Conservation (phyloP, 2,113 vertebrate genomes). For the Gasterosteus aculeatus region DNA sequence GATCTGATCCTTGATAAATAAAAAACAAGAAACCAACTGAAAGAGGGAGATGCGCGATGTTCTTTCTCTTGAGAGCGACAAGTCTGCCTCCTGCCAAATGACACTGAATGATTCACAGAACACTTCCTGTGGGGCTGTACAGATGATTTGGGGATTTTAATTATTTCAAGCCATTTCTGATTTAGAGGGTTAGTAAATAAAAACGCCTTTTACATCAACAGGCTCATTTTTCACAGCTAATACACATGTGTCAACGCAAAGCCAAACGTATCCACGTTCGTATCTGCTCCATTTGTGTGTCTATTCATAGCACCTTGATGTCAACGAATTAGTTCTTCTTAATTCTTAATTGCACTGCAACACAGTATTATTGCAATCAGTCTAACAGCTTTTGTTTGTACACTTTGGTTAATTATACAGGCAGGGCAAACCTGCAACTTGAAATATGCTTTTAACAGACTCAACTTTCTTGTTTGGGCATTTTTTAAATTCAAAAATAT, state of each 20-base stretch:
- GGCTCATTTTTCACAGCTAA: background rate
- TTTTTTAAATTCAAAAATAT: background rate
- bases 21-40: background rate
- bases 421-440: background rate
- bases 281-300: background rate
- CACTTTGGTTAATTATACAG: background rate
- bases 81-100: slow-evolving; percentile 20
- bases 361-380: slow-evolving; percentile 5
- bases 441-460: background rate
- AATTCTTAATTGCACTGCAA: slow-evolving; percentile 5
- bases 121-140: slow-evolving; percentile 10
- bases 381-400: slow-evolving; percentile 5
- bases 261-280: background rate
- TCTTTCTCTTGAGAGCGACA: background rate
- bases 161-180: background rate
- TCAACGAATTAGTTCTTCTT: background rate
- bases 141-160: slow-evolving; percentile 1
- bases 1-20: no score
- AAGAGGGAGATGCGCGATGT: background rate
- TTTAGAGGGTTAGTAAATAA: background rate
- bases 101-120: slow-evolving; percentile 20
- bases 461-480: background rate
- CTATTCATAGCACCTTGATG: background rate
- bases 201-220: background rate
- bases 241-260: background rate